Evolutionary conservation across 2,797 vertebrate species (phyloP).

Genomic region (Sylvilagus floridanus): DNA sequence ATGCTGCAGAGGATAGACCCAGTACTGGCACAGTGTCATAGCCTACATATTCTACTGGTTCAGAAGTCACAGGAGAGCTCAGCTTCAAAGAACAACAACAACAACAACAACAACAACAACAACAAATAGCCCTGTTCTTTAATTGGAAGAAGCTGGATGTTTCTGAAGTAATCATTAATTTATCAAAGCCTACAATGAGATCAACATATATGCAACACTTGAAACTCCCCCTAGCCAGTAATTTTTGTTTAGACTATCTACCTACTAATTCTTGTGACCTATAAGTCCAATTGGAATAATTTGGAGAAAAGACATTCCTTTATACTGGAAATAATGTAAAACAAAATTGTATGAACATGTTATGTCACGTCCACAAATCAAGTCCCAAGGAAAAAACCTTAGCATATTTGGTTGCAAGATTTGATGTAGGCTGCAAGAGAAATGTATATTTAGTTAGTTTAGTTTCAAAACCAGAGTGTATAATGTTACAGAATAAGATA

Average conservation of each 20-base stretch:
- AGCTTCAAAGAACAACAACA: background rate
- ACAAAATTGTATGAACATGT: background rate
- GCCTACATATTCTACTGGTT: background rate
- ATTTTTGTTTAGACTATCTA: background rate
- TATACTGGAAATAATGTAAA: background rate
- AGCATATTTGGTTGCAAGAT: background rate
- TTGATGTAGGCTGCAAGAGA: background rate
- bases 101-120: too few relatives aligned
- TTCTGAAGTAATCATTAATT: background rate
- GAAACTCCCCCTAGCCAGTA: background rate
- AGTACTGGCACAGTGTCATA: too few relatives aligned
- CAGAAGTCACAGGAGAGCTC: background rate
- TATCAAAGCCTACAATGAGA: background rate
- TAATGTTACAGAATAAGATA: too few relatives aligned
- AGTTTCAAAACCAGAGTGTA: background rate
- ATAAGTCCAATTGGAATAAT: background rate
- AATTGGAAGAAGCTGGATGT: background rate
- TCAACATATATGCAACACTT: background rate
- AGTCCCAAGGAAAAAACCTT: background rate
- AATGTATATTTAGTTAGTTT: background rate
- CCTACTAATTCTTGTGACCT: background rate
- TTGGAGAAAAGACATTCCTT: background rate
- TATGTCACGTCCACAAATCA: background rate
- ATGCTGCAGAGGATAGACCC: background rate
- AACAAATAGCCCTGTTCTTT: background rate